Percentiles rank a stretch among this genome's conserved stretches.
Conservation (phyloP, 2,888 invertebrate genomes). For the Prosopocoilus inquinatus region DNA sequence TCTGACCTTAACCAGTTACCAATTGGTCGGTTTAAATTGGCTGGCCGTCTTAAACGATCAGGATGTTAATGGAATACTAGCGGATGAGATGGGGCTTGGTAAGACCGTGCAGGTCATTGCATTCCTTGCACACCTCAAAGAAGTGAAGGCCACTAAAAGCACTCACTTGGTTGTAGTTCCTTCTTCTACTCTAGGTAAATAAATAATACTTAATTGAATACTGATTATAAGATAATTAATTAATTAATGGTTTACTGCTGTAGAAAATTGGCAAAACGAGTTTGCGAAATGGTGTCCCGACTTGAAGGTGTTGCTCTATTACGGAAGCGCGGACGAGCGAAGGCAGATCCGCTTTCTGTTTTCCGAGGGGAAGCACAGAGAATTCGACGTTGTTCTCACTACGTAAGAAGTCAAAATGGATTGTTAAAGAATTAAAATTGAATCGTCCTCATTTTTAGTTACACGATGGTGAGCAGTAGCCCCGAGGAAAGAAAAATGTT, state of each 20-base stretch:
- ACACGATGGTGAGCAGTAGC: conserved; percentile 78
- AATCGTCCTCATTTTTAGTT: conserved; percentile 45
- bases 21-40: conserved; percentile 91
- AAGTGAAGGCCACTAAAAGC: conserved; percentile 67
- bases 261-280: conserved; percentile 84
- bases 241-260: conserved; percentile 12
- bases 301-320: conserved; percentile 81
- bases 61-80: conserved; percentile 89
- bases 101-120: conserved; percentile 94
- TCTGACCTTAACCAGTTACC: conserved; percentile 78
- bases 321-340: conserved; percentile 84
- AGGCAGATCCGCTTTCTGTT: conserved; percentile 73
- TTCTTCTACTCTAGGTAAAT: conserved; percentile 86
- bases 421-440: neutral
- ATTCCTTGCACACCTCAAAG: conserved; percentile 85
- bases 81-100: conserved; percentile 96
- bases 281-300: conserved; percentile 76
- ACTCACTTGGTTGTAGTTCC: conserved; percentile 96
- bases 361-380: conserved; percentile 67
- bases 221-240: neutral
- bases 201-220: neutral
- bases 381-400: conserved; percentile 82
- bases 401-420: conserved; percentile 60
- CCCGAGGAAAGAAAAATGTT: conserved; percentile 90
- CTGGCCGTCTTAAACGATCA: conserved; percentile 84